Evolutionary conservation across 2,888 invertebrate genomes (phyloP), one percentile per base, ranked within the genome.

Genomic region (Drosophila phalerata): DNA sequence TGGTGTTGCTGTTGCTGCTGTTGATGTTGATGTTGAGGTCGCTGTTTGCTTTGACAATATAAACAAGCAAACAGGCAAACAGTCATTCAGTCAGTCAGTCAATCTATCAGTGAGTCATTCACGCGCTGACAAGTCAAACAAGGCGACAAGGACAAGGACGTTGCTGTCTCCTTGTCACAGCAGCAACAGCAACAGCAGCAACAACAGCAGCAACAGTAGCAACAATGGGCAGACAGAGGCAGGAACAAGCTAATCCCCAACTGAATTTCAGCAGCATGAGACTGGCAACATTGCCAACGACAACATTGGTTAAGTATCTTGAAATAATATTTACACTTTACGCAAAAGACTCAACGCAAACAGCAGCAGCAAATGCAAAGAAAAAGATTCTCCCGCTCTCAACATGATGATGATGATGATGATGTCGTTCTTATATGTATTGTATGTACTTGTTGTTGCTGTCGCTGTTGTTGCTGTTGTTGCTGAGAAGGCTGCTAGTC

Each of bases 271-370:
- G 66, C 65, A 47, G 38, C 48, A 69, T 30, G 40, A 55, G 40
- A 64, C 67, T 37, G 58, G 62, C 63, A 63, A 43, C 57, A 56
- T 65, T 75, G 63, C 76, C 73, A 69, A 66, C 81, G 70, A 69
- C 83, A 86, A 87, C 82, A 81, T 67, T 81, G 79, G 85, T 68
- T 79, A 85, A 85, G 85, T 85, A 87, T 87, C 88, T 85, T 85
- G 80, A 70, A 82, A 87, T 87, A 85, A 87, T 85, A 87, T 85
- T 85, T 85, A 85, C 84, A 85, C 85, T 87, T 82, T 79, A 71
- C 70, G 84, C 85, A 83, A 79, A 79, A 80, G 82, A 85, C 74
- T 70, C 70, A 72, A 63, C 22, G 77, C 82, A 84, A 81, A 81
- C 85, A 85, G 22, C 22, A 22, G 64, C 68, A 58, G 60, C 49